Percentiles rank a stretch among this genome's conserved stretches.
These are phyloP conservation scores for Lasioglossum lativentre DNA, from an alignment of 2,888 invertebrate species.

Conservation along the genomic window DNA sequence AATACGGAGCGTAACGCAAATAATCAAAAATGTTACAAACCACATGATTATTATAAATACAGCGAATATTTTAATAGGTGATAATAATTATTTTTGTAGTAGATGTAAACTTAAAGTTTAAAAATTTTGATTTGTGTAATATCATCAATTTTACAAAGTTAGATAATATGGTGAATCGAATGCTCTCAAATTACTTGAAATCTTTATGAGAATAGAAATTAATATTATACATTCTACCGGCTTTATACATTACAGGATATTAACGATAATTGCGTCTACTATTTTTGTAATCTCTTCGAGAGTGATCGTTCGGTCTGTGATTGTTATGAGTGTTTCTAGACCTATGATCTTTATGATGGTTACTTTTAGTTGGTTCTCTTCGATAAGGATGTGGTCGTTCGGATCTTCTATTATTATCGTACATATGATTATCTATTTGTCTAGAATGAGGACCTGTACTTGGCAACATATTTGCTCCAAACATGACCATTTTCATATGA, in stretches of 20 bases:
- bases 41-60: conserved; percentile 23
- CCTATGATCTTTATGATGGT: conserved; percentile 62
- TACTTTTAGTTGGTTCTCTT: conserved; percentile 63
- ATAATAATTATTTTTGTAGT: background rate
- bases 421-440: conserved; percentile 59
- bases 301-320: conserved; percentile 60
- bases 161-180: background rate
- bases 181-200: background rate
- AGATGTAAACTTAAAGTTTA: background rate
- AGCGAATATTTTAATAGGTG: conserved; percentile 24
- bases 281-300: conserved; percentile 55
- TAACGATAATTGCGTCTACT: conserved; percentile 70
- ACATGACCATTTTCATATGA: conserved; percentile 51
- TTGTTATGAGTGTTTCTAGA: conserved; percentile 58
- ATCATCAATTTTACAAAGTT: background rate
- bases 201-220: conserved; percentile 12
- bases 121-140: background rate
- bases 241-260: conserved; percentile 9
- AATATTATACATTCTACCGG: background rate
- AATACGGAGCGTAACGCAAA: conserved; percentile 7
- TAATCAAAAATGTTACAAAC: conserved; percentile 13
- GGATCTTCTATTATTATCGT: conserved; percentile 68
- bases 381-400: conserved; percentile 71
- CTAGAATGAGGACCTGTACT: conserved; percentile 63
- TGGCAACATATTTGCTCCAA: conserved; percentile 59